Evolutionary conservation across 2,888 invertebrate genomes (phyloP).

Genomic region (Nephrotoma flavescens): DNA sequence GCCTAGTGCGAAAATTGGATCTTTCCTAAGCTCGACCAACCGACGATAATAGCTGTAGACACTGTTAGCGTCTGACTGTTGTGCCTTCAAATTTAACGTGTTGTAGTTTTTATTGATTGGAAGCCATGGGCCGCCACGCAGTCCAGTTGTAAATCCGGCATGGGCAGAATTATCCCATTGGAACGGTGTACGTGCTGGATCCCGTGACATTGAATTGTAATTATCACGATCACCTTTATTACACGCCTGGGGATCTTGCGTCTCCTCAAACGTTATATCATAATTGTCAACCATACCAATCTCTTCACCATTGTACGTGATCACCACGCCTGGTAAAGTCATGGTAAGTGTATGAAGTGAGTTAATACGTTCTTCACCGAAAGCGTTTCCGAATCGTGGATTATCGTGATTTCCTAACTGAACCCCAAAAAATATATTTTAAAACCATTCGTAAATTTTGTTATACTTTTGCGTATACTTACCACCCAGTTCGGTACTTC

Average conservation of each 20-base stretch:
- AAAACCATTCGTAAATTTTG: background rate
- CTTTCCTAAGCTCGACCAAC: constrained; percentile 27
- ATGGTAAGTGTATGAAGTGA: constrained; percentile 69
- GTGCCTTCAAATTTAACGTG: constrained; percentile 40
- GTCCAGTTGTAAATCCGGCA: constrained; percentile 40
- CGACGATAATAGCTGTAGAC: constrained; percentile 40
- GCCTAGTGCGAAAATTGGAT: constrained; percentile 35
- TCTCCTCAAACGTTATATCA: constrained; percentile 34
- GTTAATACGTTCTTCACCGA: constrained; percentile 51
- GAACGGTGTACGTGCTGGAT: constrained; percentile 65
- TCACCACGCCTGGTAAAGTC: constrained; percentile 68
- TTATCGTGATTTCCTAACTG: constrained; percentile 57
- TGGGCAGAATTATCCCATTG: constrained; percentile 49
- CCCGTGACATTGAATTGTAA: constrained; percentile 43
- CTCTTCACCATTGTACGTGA: constrained; percentile 81
- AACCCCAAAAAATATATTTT: background rate
- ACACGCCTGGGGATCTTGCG: constrained; percentile 46
- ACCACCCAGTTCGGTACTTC: constrained; percentile 52
- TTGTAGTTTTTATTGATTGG: constrained; percentile 48
- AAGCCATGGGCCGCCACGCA: constrained; percentile 43
- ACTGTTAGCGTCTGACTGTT: constrained; percentile 31
- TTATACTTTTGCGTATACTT: constrained; percentile 30
- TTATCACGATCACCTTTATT: constrained; percentile 43
- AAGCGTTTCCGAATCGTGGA: constrained; percentile 50
- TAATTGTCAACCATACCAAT: constrained; percentile 50